Evolutionary conservation across 2,888 invertebrate genomes (phyloP).

Genomic region (Cephonodes hylas): DNA sequence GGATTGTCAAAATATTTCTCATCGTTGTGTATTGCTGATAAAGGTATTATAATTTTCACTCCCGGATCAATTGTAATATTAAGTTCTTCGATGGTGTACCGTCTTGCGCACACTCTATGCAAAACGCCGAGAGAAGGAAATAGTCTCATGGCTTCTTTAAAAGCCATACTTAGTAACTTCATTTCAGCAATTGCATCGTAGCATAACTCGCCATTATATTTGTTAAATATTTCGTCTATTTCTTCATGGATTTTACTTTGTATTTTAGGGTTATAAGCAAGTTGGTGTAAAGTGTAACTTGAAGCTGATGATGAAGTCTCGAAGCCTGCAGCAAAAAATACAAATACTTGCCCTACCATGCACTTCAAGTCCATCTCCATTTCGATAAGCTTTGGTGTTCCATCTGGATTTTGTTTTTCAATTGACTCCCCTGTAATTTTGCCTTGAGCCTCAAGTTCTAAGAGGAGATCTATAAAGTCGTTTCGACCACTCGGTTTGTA

Average conservation of each 20-base stretch:
- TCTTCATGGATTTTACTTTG: slow-evolving; percentile 57
- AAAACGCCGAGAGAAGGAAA: slow-evolving; percentile 53
- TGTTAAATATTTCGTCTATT: slow-evolving; percentile 53
- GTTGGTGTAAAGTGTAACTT: slow-evolving; percentile 57
- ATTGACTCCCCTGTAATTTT: slow-evolving; percentile 54
- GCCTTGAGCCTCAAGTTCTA: slow-evolving; percentile 48
- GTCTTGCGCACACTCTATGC: slow-evolving; percentile 46
- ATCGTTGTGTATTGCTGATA: slow-evolving; percentile 57
- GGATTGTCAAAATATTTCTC: slow-evolving; percentile 56
- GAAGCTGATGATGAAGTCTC: slow-evolving; percentile 70
- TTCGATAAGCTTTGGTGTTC: slow-evolving; percentile 43
- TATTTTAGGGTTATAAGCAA: slow-evolving; percentile 60
- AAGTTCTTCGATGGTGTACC: slow-evolving; percentile 42
- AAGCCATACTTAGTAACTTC: slow-evolving; percentile 46
- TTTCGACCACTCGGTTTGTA: slow-evolving; percentile 49
- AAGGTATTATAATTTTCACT: slow-evolving; percentile 53
- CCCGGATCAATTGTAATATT: slow-evolving; percentile 52
- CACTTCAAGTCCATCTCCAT: slow-evolving; percentile 46
- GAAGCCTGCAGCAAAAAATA: slow-evolving; percentile 70
- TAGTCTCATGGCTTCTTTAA: slow-evolving; percentile 56
- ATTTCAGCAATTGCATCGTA: slow-evolving; percentile 57
- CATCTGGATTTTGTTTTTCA: slow-evolving; percentile 43
- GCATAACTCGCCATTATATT: slow-evolving; percentile 51
- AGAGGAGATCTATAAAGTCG: slow-evolving; percentile 52
- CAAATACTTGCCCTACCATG: slow-evolving; percentile 54